These are phyloP conservation scores for Brachionus koreanus DNA, from an alignment of 1,140 invertebrate species.

Conservation along the genomic window DNA sequence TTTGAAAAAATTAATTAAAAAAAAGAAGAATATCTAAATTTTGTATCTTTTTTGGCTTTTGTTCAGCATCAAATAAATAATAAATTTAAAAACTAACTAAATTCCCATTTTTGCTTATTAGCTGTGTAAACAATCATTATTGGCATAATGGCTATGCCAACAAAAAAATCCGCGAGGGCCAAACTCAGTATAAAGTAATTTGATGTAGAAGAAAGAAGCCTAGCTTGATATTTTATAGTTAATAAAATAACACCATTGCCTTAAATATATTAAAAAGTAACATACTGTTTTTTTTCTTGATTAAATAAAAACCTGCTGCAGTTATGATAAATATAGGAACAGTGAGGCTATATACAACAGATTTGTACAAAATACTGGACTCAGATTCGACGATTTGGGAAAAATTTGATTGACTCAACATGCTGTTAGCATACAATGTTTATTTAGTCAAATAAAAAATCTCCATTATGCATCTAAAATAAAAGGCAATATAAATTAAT, in stretches of 20 bases:
- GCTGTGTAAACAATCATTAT: constrained; percentile 38
- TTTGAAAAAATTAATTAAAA: too few species aligned
- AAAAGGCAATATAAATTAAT: not conserved
- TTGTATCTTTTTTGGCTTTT: too few species aligned
- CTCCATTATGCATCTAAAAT: not conserved
- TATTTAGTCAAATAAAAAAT: not conserved
- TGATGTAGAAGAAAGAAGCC: not conserved
- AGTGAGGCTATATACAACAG: constrained; percentile 17
- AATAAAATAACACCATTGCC: constrained; percentile 43
- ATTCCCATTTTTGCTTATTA: constrained; percentile 20
- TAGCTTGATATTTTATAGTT: constrained; percentile 39
- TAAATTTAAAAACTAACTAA: not conserved
- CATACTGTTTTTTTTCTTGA: not conserved
- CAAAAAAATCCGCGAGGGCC: constrained; percentile 38
- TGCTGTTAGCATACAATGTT: not conserved
- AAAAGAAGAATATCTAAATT: too few species aligned
- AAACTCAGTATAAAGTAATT: constrained; percentile 44
- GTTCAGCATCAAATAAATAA: too few species aligned
- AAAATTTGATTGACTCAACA: not conserved
- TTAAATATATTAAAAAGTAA: not conserved
- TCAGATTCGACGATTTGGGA: not conserved
- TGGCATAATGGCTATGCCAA: constrained; percentile 36
- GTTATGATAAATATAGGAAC: constrained; percentile 40
- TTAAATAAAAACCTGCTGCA: not conserved
- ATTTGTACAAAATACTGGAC: not conserved